phyloP scores from a whole-genome alignment of 2,888 invertebrate genomes.

The Lepidochrysops patricia region DNA sequence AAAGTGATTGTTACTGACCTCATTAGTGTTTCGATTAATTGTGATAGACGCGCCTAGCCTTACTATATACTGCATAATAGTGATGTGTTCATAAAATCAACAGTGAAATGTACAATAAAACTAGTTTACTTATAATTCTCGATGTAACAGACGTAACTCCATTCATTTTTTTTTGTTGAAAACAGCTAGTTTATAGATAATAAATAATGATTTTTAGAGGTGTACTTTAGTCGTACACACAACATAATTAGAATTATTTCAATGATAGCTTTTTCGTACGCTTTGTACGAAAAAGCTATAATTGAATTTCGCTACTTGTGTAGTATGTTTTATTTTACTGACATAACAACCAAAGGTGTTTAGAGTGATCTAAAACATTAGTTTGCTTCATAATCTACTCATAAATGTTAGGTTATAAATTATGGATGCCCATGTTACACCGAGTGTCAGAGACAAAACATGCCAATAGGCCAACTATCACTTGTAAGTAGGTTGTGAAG shows the following conservation, averaged over 20 bases:
- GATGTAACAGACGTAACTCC: too few species aligned
- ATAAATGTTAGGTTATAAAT: neutral
- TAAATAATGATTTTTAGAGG: neutral
- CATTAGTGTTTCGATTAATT: neutral
- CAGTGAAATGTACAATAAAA: neutral
- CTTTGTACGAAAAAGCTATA: too few species aligned
- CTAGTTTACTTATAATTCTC: too few species aligned
- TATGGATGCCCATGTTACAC: too few species aligned
- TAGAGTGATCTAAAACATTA: neutral
- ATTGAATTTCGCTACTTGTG: neutral
- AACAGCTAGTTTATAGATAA: neutral
- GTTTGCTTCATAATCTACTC: too few species aligned
- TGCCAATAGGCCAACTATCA: too few species aligned
- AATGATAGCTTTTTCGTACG: too few species aligned
- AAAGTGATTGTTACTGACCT: neutral
- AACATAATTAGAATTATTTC: too few species aligned
- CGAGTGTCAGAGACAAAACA: too few species aligned
- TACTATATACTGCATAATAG: neutral
- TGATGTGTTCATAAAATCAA: neutral
- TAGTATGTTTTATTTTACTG: neutral
- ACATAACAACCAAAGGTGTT: neutral
- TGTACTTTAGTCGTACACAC: too few species aligned
- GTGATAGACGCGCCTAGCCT: slow-evolving; percentile 12
- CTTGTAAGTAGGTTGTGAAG: too few species aligned
- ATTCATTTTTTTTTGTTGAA: too few species aligned